Evolutionary conservation across 2,797 vertebrate genomes (phyloP), one percentile per base, ranked within the genome.

Genomic region (Crocodylus rhombifer): DNA sequence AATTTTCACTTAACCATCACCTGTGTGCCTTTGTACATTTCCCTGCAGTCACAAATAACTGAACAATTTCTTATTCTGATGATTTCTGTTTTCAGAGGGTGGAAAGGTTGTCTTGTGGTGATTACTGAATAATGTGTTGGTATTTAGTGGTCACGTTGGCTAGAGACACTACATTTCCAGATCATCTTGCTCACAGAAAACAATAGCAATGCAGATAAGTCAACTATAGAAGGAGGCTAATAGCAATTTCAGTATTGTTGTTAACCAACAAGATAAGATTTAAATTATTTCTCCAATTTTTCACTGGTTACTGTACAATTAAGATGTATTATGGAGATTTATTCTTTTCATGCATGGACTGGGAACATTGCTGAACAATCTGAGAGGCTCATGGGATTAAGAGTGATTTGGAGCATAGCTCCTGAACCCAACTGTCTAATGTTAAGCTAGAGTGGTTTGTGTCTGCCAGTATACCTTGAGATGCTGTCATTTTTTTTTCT

Each of bases 251-350:
- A 90, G 87, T 81, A 30, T 61, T 81, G 11, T 0, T 63, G 88
- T 94, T 88, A 77, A 60, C 64, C 20, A 79, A 71, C 21, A 85
- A 63, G 83, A 79, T 42, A 63, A 78, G 28, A n/a, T 82, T 62
- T 62, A 42, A 76, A 57, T 84, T 91, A 75, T 23, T 28, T 85
- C 65, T 81, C 85, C 80, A 73, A 62, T 17, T 81, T 33, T 18
- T 4, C 18, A 25, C 42, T 87, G 65, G 84, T 95, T 74, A n/a
- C 71, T 84, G 5, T 57, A 58, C 42, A 60, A 62, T 86, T 36
- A n/a, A 83, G 55, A 36, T 88, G 33, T 80, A 21, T 78, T 90
- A 64, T 90, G 77, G 87, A 92, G 55, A 58, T 78, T 65, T 86
- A 64, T 78, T 92, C 76, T 78, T 73, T 88, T 55, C 62, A 93